A percentile compares a stretch with the other conserved stretches of the same genome.
Conservation (phyloP, 2,888 invertebrate genomes). For the Podabrus alpinus region DNA sequence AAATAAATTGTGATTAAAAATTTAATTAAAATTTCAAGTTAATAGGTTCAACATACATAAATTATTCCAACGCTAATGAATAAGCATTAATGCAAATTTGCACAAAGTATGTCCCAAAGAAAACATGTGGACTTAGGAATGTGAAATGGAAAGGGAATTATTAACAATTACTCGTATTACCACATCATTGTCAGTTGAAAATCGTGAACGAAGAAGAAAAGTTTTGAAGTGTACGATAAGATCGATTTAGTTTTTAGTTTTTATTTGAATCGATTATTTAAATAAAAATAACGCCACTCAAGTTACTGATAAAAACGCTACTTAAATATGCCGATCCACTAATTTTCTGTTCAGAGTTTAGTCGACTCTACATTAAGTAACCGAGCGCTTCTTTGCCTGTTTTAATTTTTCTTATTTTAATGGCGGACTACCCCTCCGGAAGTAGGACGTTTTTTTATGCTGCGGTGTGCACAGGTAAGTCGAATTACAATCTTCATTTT, state of each 20-base stretch:
- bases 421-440: background rate
- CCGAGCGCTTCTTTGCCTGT: background rate
- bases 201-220: background rate
- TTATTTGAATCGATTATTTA: background rate
- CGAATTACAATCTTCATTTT: background rate
- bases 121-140: background rate
- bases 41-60: background rate
- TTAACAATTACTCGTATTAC: background rate
- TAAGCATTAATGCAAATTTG: background rate
- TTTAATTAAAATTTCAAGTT: background rate
- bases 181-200: background rate
- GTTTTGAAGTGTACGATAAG: background rate
- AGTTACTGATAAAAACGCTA: background rate
- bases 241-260: background rate
- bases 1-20: background rate
- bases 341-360: background rate
- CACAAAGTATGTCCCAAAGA: background rate
- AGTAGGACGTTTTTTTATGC: slow-evolving; percentile 19
- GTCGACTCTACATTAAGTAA: background rate
- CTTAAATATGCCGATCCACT: background rate
- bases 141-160: background rate
- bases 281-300: background rate
- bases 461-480: slow-evolving; percentile 24
- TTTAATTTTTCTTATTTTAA: background rate
- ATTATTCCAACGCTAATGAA: background rate